Base-by-base conservation (phyloP, 2,797 vertebrate genomes). In the Gymnopithys bicolor region DNA sequence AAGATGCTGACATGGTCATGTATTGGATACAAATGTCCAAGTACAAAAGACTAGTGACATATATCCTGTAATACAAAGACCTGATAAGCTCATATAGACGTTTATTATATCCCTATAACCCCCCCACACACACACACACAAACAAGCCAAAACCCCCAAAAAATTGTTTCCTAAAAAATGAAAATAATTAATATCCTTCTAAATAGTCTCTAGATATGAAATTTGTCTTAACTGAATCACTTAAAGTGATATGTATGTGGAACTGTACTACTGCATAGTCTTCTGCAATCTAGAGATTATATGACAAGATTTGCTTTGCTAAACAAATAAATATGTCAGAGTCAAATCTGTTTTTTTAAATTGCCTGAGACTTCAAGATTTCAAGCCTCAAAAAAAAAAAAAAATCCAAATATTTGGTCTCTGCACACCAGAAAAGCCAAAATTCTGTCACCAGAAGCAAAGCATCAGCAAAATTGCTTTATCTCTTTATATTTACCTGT, bases 271-370 rank as follows among this genome's bases (percentile, higher is more conserved):
- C 67, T 82, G 41, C 63, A 48, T 59, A 56, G n/a, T 70, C 24
- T 84, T 84, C 64, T 86, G 67, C 62, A 77, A 24, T 89, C 64
- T 92, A 74, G 67, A 69, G 49, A 85, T 66, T 64, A 68, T 94
- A 59, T 75, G 60, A 63, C 45, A 73, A 32, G 52, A 19, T 88
- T 93, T 91, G 59, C 52, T 82, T 91, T 45, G 13, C 46, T 85
- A 87, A 95, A 86, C 78, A 95, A 96, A 85, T 30, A 85, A 88
- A 87, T 62, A 53, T 33, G 18, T 77, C 56, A 63, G 30, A 74
- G 74, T 75, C 87, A 94, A 88, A 60, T 4, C 9, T 77, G 52
- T 94, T 30, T 41, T 88, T 88, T 90, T 46, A 78, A 84, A 45
- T 30, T 85, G 30, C 48, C 24, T 49, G 13, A 32, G 19, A 81